Base-by-base conservation (phyloP, 2,113 vertebrate genomes). In the Cyanoderma ruficeps region DNA sequence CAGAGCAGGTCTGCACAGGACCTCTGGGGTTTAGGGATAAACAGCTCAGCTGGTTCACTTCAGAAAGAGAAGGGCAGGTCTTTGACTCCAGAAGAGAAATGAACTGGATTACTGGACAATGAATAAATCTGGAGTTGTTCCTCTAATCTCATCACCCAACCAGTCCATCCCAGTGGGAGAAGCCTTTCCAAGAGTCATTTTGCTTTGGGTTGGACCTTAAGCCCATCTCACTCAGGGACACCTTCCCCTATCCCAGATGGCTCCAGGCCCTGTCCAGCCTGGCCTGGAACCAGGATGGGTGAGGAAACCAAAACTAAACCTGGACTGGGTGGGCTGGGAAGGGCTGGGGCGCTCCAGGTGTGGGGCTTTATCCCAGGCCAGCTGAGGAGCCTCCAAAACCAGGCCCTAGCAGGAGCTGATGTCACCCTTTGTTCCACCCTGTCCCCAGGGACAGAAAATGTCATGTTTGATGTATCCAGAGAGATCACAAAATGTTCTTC, bases 121-220 rank as follows among this genome's bases (percentile, higher is more conserved):
- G 35, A 88, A 63, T 41, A 41, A 57, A 83, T 1, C 46, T 23
- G n/a, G 72, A 81, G 37, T 1, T 23, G n/a, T 25, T 76, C 46
- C 52, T 79, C 12, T 4, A 0, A 2, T 31, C 67, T 72, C 83
- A 35, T 13, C 67, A 17, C 57, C 57, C 44, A 75, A 71, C 14
- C 64, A 61, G 46, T 3, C 8, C 59, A 27, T 15, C 24, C 49
- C 2, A 11, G 7, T 4, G 15, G 0, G 7, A 74, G 78, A 13
- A 53, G 12, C 10, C 30, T 60, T 55, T 21, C 10, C 28, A 50
- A 47, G 63, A 33, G 33, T 15, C 35, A 27, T 11, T 49, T 25
- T 37, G 31, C 12, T 56, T 19, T 35, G 67, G 20, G 17, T 7
- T 33, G 50, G 35, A 44, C 27, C 6, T 50, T 13, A 8, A 42